Percentiles rank a stretch among this genome's conserved stretches.
Evolutionary conservation across 2,888 invertebrate species (phyloP).

Genomic region (Allolobophora icterica): DNA sequence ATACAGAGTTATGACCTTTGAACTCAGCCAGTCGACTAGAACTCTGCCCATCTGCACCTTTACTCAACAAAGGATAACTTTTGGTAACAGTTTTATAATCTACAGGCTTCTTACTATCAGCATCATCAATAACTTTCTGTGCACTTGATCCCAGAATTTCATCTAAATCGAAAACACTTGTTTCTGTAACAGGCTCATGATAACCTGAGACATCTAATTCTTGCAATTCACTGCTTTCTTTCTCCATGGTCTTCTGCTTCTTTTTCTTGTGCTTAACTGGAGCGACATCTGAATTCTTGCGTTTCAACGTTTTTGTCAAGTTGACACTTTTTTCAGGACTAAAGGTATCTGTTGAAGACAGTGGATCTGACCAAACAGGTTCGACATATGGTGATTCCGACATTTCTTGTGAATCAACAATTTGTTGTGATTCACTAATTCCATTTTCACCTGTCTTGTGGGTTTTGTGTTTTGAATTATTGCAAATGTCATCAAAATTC

Average conservation of each 20-base stretch:
- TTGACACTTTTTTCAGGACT: not conserved
- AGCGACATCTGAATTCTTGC: not conserved
- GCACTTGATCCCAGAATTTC: not conserved
- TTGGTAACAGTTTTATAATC: not conserved
- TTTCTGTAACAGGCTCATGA: constrained; percentile 17
- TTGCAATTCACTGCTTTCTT: not conserved
- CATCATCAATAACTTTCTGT: not conserved
- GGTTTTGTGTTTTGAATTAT: not conserved
- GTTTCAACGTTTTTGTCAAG: not conserved
- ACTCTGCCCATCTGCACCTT: not conserved
- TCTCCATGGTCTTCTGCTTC: not conserved
- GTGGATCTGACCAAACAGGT: no score
- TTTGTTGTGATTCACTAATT: constrained; percentile 17
- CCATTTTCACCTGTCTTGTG: not conserved
- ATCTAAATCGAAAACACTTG: not conserved
- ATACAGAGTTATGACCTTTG: not conserved
- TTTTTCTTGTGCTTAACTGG: not conserved
- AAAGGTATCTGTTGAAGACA: not conserved
- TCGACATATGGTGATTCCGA: no score
- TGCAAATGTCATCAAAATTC: not conserved
- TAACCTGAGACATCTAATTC: constrained; percentile 1
- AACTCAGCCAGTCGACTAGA: not conserved
- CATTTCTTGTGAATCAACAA: not conserved
- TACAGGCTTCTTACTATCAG: not conserved
- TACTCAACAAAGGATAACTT: not conserved